Percentiles rank a stretch among this genome's conserved stretches.
Evolutionary conservation across 2,888 invertebrate genomes (phyloP).

Genomic region (Cephus pygmeus): DNA sequence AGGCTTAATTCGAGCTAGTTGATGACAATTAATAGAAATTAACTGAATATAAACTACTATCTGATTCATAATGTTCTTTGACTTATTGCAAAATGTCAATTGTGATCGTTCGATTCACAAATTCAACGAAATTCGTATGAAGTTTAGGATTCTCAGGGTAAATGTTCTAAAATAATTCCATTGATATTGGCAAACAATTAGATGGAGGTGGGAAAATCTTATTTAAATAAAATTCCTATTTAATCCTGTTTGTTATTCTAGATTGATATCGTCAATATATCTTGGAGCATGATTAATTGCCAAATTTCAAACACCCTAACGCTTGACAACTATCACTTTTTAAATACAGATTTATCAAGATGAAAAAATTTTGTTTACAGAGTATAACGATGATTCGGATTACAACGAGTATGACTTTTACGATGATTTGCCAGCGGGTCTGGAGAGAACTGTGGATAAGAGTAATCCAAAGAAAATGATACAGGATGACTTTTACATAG

Average conservation of each 20-base stretch:
- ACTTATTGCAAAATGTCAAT: neutral
- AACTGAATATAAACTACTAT: constrained; percentile 2
- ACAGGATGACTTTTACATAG: constrained; percentile 51
- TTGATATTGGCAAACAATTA: neutral
- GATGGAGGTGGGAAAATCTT: neutral
- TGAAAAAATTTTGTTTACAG: constrained; percentile 31
- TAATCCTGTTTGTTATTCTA: neutral
- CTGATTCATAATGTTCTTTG: constrained; percentile 8
- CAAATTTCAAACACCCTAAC: neutral
- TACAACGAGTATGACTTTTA: constrained; percentile 51
- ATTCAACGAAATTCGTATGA: neutral
- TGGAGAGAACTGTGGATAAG: constrained; percentile 25
- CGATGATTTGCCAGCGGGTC: constrained; percentile 43
- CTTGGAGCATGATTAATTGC: neutral
- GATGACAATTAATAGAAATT: constrained; percentile 33
- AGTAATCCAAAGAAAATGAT: constrained; percentile 20
- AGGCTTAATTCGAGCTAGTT: constrained; percentile 38
- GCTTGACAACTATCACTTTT: neutral
- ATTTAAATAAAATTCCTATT: neutral
- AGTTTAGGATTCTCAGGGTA: neutral
- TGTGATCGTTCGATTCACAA: neutral
- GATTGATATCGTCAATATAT: neutral
- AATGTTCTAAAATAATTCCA: neutral
- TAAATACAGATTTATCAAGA: neutral
- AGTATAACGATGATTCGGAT: constrained; percentile 54